Percentiles rank a stretch among this genome's conserved stretches.
phyloP scores from a whole-genome alignment of 1,140 invertebrate genomes.

The Physella acuta region DNA sequence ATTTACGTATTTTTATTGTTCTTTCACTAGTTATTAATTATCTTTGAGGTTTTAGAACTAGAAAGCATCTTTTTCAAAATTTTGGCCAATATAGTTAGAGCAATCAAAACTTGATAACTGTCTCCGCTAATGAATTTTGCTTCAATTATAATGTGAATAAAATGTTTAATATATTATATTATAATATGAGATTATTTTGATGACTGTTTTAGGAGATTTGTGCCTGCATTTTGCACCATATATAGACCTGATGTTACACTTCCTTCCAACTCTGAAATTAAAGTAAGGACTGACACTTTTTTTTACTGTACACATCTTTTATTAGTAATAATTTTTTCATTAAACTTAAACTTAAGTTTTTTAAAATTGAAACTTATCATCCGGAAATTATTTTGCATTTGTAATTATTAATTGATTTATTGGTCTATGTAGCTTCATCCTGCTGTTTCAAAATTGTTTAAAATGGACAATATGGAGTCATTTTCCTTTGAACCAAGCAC shows the following conservation, averaged over 20 bases:
- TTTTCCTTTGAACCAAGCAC: constrained; percentile 73
- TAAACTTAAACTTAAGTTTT: neutral
- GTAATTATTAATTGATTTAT: neutral
- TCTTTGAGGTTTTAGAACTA: too few species aligned
- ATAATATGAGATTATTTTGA: too few species aligned
- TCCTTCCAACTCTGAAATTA: constrained; percentile 61
- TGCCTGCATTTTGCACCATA: constrained; percentile 81
- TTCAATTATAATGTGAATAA: too few species aligned
- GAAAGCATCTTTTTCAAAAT: too few species aligned
- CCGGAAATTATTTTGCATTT: neutral
- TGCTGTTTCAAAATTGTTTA: constrained; percentile 69
- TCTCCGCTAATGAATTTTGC: too few species aligned
- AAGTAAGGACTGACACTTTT: too few species aligned
- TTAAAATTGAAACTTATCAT: too few species aligned
- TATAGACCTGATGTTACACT: constrained; percentile 70
- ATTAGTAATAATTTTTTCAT: neutral
- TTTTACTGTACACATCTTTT: neutral
- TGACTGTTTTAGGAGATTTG: constrained; percentile 37
- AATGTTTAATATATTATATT: too few species aligned
- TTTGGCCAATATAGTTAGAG: too few species aligned
- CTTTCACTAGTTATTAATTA: too few species aligned
- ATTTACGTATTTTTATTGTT: too few species aligned
- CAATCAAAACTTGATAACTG: too few species aligned
- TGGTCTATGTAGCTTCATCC: constrained; percentile 86
- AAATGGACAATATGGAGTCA: constrained; percentile 65